A percentile compares a stretch with the other conserved stretches of the same genome.
These are phyloP conservation scores for Thaleichthys pacificus DNA, from an alignment of 2,797 vertebrate genomes.

Conservation along the genomic window DNA sequence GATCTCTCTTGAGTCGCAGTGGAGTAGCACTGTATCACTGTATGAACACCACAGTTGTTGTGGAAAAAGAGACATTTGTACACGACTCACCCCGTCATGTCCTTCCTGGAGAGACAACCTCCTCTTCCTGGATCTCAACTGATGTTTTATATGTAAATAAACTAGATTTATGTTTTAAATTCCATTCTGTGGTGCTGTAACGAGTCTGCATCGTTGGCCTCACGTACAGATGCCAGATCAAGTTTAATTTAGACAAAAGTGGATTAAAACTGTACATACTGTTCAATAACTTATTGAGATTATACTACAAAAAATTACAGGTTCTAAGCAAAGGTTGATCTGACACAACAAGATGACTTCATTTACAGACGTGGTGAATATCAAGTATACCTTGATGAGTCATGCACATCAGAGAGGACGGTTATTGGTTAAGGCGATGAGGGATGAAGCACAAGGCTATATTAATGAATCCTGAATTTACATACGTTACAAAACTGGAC, in stretches of 20 bases:
- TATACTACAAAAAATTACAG: constrained; percentile 13
- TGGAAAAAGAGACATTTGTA: not conserved
- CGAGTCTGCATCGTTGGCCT: not conserved
- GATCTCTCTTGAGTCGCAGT: no score
- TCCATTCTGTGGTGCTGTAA: not conserved
- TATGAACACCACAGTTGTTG: no score
- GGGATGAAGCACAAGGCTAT: not conserved
- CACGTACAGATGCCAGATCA: not conserved
- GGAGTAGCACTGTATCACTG: no score
- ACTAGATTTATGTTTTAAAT: constrained; percentile 47
- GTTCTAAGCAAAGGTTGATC: not conserved
- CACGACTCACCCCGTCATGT: not conserved
- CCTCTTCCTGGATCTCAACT: constrained; percentile 9
- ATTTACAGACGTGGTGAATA: not conserved
- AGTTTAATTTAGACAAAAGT: constrained; percentile 24
- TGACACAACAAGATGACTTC: not conserved
- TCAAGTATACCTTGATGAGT: not conserved
- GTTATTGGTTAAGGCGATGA: not conserved
- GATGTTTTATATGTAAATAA: constrained; percentile 70
- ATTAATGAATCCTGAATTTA: not conserved
- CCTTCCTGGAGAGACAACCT: not conserved
- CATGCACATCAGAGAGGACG: not conserved
- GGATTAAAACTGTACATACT: constrained; percentile 7
- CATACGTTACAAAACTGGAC: not conserved
- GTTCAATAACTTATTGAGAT: constrained; percentile 3